A percentile compares a stretch with the other conserved stretches of the same genome.
Evolutionary conservation across 2,888 invertebrate genomes (phyloP).

Genomic region (Halictus quadricinctus): DNA sequence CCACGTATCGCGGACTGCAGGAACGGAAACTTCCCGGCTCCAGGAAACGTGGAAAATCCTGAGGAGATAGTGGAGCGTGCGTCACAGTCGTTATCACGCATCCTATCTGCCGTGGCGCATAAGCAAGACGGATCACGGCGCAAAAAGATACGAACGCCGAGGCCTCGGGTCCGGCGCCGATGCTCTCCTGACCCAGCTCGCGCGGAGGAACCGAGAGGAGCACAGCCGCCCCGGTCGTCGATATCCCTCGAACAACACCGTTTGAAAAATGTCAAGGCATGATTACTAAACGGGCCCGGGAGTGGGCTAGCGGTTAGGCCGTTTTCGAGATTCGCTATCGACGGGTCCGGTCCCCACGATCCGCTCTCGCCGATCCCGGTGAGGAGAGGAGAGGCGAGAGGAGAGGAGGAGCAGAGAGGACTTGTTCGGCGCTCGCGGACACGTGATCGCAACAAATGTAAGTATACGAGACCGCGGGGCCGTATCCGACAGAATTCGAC

Average conservation of each 20-base stretch:
- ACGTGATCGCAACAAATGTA: conserved; percentile 67
- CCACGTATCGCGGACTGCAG: neutral
- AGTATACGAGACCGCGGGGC: conserved; percentile 57
- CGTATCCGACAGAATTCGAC: conserved; percentile 70
- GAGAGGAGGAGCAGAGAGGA: neutral
- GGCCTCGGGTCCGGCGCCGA: conserved; percentile 24
- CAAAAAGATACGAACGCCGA: conserved; percentile 35
- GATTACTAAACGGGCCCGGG: conserved; percentile 65
- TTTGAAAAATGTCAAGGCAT: conserved; percentile 60
- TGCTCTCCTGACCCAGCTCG: conserved; percentile 39
- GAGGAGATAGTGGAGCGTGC: neutral
- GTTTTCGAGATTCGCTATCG: conserved; percentile 66
- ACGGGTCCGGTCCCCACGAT: conserved; percentile 60
- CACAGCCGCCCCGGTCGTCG: conserved; percentile 5
- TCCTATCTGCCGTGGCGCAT: neutral
- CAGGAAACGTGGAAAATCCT: neutral
- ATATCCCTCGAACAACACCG: conserved; percentile 27
- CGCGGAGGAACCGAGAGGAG: neutral
- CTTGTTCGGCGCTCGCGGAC: conserved; percentile 53
- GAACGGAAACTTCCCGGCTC: neutral
- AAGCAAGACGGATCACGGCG: neutral
- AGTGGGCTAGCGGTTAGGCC: conserved; percentile 32
- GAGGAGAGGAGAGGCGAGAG: neutral
- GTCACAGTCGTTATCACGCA: neutral
- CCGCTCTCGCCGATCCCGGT: conserved; percentile 48